Percentiles rank a stretch among this genome's conserved stretches.
Conservation (phyloP, 2,797 vertebrate genomes). For the Sebastes diaconus region DNA sequence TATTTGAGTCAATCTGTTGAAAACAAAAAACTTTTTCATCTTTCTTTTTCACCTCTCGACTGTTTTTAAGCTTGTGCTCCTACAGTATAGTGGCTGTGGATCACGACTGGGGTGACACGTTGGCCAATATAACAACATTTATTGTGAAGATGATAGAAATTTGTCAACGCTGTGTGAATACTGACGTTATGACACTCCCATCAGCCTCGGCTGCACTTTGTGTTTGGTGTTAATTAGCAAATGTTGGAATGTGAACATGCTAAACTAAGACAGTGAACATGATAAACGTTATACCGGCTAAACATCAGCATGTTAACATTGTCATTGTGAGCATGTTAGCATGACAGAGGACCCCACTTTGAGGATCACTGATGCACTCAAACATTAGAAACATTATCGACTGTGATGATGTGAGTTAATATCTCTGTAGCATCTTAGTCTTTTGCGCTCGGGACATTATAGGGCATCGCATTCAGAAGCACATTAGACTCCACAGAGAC, state of each 20-base stretch:
- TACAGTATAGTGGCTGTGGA: background rate
- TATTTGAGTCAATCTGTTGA: background rate
- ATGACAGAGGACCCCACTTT: too few relatives aligned
- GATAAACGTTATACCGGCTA: background rate
- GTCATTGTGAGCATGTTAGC: background rate
- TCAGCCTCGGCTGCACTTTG: background rate
- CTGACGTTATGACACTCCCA: background rate
- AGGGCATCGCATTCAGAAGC: constrained; percentile 30
- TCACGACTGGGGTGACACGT: background rate
- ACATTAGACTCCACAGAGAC: constrained; percentile 5
- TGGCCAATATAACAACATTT: background rate
- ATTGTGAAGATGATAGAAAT: background rate
- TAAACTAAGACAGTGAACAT: background rate
- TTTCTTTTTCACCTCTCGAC: background rate
- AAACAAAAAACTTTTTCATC: too few relatives aligned
- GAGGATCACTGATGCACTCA: too few relatives aligned
- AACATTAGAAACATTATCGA: constrained; percentile 24
- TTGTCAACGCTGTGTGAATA: background rate
- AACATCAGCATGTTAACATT: background rate
- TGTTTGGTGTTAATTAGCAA: background rate
- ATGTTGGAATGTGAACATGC: background rate
- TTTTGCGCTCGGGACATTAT: constrained; percentile 6
- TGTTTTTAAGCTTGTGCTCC: background rate
- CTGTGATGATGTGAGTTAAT: background rate
- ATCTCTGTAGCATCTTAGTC: constrained; percentile 11